Base-by-base conservation (phyloP, 37 sponge, comb jelly and placozoan species). In the Spongilla lacustris region DNA sequence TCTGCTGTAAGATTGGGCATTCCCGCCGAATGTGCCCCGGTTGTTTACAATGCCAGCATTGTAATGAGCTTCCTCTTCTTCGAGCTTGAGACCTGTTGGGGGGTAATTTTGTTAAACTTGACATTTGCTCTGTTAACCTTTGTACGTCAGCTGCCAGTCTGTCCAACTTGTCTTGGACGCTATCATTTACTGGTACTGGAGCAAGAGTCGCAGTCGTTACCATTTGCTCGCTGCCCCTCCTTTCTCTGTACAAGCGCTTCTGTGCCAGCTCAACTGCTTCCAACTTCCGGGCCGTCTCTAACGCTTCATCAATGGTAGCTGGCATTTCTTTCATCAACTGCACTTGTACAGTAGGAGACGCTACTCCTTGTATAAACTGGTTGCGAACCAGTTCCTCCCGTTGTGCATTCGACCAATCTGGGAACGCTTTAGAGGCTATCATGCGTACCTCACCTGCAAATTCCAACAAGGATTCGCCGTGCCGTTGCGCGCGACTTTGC, bases 261-360 rank as follows among this genome's bases (percentile, higher is more conserved):
- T 76, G 77, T 22, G 77, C 77, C 21, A 41, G 32, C 23, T 76
- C 49, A 27, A 76, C 77, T 27, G 77, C 37, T 76, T 76, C 77
- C 21, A 27, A 27, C 58, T 29, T 27, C 27, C 13, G 77, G 13
- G 77, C 77, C 26, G 36, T 36, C 33, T 76, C 37, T 34, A 72
- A 6, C 10, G 73, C 73, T 33, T 6, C 73, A 32, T 72, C 73
- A 30, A 72, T 30, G 21, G 29, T 72, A 30, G 3, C 21, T 32
- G 73, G 73, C 31, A 17, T 72, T 11, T 72, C 73, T 72, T 72
- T 72, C 73, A 72, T 72, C 17, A 72, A 30, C 31, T 33, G 14
- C 29, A 72, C 31, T 72, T 72, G 73, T 33, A 72, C 73, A 14
- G 26, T 33, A 72, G 73, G 31, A 72, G 73, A 72, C 17, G 31